A percentile compares a stretch with the other conserved stretches of the same genome.
Conservation (phyloP, 1,140 invertebrate genomes). For the Belonocnema kinseyi region DNA sequence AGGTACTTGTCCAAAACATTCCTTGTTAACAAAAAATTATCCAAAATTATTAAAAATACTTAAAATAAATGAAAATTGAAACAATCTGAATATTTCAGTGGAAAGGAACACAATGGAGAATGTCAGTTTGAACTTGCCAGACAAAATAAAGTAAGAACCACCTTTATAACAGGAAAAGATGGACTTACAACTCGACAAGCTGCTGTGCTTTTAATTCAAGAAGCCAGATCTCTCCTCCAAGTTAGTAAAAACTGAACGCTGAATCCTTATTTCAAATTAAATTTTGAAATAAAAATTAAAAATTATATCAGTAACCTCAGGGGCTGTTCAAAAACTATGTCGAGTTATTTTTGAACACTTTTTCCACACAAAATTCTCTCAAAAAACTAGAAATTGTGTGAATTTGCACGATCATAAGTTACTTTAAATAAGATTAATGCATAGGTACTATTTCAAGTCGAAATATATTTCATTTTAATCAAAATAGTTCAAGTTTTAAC, state of each 20-base stretch:
- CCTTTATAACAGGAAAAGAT: conserved; percentile 90
- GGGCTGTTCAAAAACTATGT: too few relatives aligned
- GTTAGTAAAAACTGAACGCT: conserved; percentile 70
- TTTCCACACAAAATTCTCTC: too few relatives aligned
- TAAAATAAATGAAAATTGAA: not conserved
- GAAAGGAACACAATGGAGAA: conserved; percentile 74
- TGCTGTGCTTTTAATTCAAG: conserved; percentile 85
- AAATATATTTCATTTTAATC: too few relatives aligned
- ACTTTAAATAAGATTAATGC: too few relatives aligned
- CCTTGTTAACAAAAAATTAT: not conserved
- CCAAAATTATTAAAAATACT: conserved; percentile 3
- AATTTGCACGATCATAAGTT: too few relatives aligned
- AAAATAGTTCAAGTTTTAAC: too few relatives aligned
- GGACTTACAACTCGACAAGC: conserved; percentile 89
- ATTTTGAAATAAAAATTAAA: conserved; percentile 37
- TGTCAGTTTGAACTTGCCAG: conserved; percentile 22
- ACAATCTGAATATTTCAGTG: conserved; percentile 67
- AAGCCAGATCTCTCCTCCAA: conserved; percentile 83
- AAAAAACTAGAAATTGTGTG: too few relatives aligned
- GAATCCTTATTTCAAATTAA: conserved; percentile 59
- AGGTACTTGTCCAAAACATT: conserved; percentile 70
- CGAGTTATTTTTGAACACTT: too few relatives aligned
- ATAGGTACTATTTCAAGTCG: too few relatives aligned
- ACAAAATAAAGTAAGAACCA: conserved; percentile 77
- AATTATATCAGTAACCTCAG: too few relatives aligned